Evolutionary conservation across 2,113 vertebrate species (phyloP).

Genomic region (Alexandromys fortis): DNA sequence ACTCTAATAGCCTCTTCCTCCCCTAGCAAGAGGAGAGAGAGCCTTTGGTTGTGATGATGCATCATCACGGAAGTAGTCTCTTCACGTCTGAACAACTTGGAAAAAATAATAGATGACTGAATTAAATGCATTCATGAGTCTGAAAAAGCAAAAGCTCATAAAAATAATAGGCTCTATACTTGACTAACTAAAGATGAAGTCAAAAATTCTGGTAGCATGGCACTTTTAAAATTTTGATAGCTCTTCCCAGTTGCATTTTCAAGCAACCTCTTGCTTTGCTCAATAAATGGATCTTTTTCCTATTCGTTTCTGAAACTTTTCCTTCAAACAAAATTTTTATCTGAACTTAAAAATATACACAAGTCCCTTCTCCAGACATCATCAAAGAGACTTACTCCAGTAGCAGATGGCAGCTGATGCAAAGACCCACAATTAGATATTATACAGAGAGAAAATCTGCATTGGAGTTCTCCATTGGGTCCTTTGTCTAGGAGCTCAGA

Average conservation of each 20-base stretch:
- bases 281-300: not conserved
- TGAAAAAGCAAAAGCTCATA: conserved; percentile 20
- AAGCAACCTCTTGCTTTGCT: not conserved
- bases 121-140: conserved; percentile 29
- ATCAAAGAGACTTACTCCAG: not conserved
- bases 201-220: not conserved
- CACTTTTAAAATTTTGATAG: not conserved
- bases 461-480: not conserved
- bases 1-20: not conserved
- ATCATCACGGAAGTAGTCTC: not conserved
- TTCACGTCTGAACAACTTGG: conserved; percentile 11
- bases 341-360: conserved; percentile 1
- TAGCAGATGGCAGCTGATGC: not conserved
- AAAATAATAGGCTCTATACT: not conserved
- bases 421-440: not conserved
- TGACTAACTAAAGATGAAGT: conserved; percentile 35
- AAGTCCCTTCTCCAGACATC: not conserved
- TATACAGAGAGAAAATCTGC: not conserved
- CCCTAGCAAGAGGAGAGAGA: not conserved
- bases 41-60: not conserved
- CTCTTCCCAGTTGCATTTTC: conserved; percentile 34
- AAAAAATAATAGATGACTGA: conserved; percentile 16
- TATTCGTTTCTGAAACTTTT: conserved; percentile 36
- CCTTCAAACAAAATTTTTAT: conserved; percentile 54
- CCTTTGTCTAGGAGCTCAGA: not conserved